These are phyloP conservation scores for Ornithoptera priamus DNA, from an alignment of 2,888 invertebrate genomes.

Conservation along the genomic window DNA sequence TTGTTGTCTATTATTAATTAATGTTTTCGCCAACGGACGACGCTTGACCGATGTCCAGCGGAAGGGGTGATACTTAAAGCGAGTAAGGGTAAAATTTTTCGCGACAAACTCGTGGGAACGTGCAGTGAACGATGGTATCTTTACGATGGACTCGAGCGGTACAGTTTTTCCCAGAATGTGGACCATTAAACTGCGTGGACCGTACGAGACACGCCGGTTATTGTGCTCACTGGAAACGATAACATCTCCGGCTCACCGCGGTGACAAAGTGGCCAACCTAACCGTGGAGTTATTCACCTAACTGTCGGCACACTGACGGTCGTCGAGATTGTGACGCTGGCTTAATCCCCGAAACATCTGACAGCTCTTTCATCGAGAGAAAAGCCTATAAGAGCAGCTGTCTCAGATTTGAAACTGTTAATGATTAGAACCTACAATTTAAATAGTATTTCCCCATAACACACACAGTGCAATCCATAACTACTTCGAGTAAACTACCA, in stretches of 20 bases:
- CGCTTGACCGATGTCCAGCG: slow-evolving; percentile 69
- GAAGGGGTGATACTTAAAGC: slow-evolving; percentile 38
- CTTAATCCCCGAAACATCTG: slow-evolving; percentile 36
- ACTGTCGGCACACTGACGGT: slow-evolving; percentile 53
- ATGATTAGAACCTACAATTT: too few relatives aligned
- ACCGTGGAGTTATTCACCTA: slow-evolving; percentile 52
- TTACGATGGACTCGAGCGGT: slow-evolving; percentile 62
- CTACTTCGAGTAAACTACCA: too few relatives aligned
- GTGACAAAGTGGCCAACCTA: slow-evolving; percentile 50
- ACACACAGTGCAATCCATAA: too few relatives aligned
- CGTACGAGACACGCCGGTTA: slow-evolving; percentile 77
- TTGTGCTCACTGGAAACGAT: slow-evolving; percentile 75
- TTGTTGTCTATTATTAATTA: slow-evolving; percentile 71
- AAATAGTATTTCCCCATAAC: too few relatives aligned
- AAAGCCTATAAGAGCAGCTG: too few relatives aligned
- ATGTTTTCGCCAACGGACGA: slow-evolving; percentile 67
- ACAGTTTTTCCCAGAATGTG: slow-evolving; percentile 71
- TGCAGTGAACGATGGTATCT: slow-evolving; percentile 63
- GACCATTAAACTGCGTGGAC: slow-evolving; percentile 70
- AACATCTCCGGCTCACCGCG: slow-evolving; percentile 70
- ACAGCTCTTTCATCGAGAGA: too few relatives aligned
- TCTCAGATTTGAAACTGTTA: too few relatives aligned
- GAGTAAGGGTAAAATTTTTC: slow-evolving; percentile 49
- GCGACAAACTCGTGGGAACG: slow-evolving; percentile 71
- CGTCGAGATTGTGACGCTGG: slow-evolving; percentile 54